Conservation (phyloP, 2,888 invertebrate genomes). For the Polyommatus icarus region DNA sequence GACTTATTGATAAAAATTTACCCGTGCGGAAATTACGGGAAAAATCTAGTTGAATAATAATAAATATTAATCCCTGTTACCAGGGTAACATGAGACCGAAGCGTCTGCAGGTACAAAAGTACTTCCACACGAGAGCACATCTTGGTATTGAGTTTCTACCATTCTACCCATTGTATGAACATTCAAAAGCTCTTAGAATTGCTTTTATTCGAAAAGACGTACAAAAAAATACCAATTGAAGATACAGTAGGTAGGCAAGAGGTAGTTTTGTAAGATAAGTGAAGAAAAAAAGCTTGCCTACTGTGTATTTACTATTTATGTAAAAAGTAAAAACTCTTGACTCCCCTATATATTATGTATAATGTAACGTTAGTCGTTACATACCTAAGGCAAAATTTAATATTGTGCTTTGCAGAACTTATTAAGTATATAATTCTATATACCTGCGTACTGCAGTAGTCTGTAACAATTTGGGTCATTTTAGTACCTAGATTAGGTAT, state of each 20-base stretch:
- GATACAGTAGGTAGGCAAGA: neutral
- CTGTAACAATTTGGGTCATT: too few relatives aligned
- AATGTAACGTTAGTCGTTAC: too few relatives aligned
- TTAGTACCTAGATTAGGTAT: too few relatives aligned
- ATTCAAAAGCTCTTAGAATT: slow-evolving; percentile 29
- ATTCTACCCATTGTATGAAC: slow-evolving; percentile 39
- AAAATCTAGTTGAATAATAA: neutral
- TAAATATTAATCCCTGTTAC: slow-evolving; percentile 16
- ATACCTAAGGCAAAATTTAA: too few relatives aligned
- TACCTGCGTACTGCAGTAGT: too few relatives aligned
- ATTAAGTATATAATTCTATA: too few relatives aligned
- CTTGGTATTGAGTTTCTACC: slow-evolving; percentile 56
- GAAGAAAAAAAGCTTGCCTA: slow-evolving; percentile 3
- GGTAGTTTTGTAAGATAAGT: slow-evolving; percentile 9
- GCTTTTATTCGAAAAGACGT: slow-evolving; percentile 1
- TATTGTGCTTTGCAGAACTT: neutral
- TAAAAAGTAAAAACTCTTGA: neutral
- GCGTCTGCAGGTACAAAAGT: slow-evolving; percentile 34
- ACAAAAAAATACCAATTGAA: slow-evolving; percentile 25
- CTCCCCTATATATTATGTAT: neutral
- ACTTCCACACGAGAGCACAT: slow-evolving; percentile 46
- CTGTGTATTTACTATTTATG: neutral
- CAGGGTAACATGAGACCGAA: slow-evolving; percentile 25
- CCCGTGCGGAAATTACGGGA: neutral
- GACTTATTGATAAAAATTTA: too few relatives aligned